These are phyloP conservation scores for Addax nasomaculatus DNA, from an alignment of 2,113 vertebrate genomes.

Conservation along the genomic window DNA sequence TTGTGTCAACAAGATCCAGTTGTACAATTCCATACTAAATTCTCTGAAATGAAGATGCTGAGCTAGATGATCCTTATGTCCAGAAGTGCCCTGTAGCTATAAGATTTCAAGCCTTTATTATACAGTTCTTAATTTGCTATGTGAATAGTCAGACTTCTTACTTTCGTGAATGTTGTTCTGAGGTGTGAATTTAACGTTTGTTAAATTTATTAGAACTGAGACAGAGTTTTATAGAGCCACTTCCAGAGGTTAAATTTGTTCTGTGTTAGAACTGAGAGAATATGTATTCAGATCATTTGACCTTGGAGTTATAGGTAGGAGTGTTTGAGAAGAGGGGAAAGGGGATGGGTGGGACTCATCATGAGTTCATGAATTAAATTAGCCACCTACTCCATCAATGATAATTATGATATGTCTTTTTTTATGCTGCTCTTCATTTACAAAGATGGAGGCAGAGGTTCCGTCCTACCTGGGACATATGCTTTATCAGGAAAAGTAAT, in stretches of 20 bases:
- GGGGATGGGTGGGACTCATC: neutral
- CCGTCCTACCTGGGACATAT: neutral
- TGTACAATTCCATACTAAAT: neutral
- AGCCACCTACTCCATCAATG: neutral
- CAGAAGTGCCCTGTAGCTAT: neutral
- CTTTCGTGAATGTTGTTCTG: conserved; percentile 27
- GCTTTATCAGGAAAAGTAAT: neutral
- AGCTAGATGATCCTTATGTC: neutral
- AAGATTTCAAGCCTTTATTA: neutral
- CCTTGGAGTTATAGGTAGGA: conserved; percentile 21
- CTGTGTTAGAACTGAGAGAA: neutral
- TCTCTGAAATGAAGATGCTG: conserved; percentile 2
- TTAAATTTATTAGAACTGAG: neutral
- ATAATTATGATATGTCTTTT: neutral
- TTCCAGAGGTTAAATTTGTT: conserved; percentile 34
- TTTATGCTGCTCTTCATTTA: conserved; percentile 35
- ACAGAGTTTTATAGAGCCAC: neutral
- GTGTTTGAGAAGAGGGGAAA: neutral
- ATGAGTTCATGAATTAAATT: conserved; percentile 16
- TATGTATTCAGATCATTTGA: neutral
- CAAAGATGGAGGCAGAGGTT: neutral
- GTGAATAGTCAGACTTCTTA: neutral
- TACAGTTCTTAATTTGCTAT: neutral
- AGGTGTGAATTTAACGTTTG: neutral
- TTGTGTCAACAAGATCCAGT: neutral